Conservation (phyloP, 2,797 vertebrate species). For the Neostethus bicornis region DNA sequence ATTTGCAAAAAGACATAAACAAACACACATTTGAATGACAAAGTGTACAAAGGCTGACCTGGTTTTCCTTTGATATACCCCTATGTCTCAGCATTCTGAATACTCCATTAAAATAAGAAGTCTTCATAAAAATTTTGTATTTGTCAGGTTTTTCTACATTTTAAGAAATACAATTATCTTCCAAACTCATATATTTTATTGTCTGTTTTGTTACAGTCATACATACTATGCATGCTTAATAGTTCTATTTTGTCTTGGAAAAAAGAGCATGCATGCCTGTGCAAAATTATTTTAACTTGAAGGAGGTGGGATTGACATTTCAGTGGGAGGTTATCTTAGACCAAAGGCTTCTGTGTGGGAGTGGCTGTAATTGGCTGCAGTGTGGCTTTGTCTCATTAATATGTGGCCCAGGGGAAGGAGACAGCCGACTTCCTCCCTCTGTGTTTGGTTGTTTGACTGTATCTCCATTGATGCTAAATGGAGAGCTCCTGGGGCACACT, state of each 20-base stretch:
- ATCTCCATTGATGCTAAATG: slow-evolving; percentile 80
- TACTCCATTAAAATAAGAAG: slow-evolving; percentile 5
- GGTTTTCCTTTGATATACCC: not conserved
- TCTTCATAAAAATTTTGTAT: not conserved
- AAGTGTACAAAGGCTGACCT: too few relatives aligned
- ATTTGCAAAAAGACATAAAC: too few relatives aligned
- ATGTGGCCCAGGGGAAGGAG: slow-evolving; percentile 81
- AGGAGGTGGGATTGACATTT: slow-evolving; percentile 42
- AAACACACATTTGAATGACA: too few relatives aligned
- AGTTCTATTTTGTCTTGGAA: slow-evolving; percentile 57
- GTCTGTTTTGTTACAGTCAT: slow-evolving; percentile 19
- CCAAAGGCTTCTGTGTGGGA: slow-evolving; percentile 79
- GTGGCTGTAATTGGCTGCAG: slow-evolving; percentile 82
- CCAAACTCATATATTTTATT: not conserved
- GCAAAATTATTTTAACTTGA: slow-evolving; percentile 48
- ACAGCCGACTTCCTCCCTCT: slow-evolving; percentile 74
- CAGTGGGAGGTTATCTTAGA: slow-evolving; percentile 67
- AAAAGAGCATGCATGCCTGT: slow-evolving; percentile 57
- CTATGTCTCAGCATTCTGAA: slow-evolving; percentile 7
- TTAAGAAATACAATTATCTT: not conserved
- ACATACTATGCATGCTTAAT: slow-evolving; percentile 44
- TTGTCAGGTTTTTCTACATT: not conserved
- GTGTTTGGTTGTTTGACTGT: slow-evolving; percentile 81
- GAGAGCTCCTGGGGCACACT: slow-evolving; percentile 64
- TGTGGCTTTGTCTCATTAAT: slow-evolving; percentile 80